A percentile compares a stretch with the other conserved stretches of the same genome.
These are phyloP conservation scores for Pseudococcus longispinus DNA, from an alignment of 2,888 invertebrate species.

Conservation along the genomic window DNA sequence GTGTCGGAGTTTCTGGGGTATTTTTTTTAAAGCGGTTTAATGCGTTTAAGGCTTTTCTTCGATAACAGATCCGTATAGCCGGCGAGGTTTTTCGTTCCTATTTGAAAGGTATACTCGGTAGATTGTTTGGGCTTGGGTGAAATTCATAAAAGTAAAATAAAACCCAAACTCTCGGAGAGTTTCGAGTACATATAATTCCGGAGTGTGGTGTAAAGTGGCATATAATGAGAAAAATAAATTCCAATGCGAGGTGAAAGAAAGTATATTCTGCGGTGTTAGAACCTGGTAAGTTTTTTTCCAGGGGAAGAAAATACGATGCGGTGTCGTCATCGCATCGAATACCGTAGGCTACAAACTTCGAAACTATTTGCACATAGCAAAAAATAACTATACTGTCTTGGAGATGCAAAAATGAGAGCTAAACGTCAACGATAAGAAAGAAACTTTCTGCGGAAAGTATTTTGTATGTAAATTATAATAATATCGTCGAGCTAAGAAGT, in stretches of 20 bases:
- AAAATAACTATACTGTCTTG: background rate
- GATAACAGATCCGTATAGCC: background rate
- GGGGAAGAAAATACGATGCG: background rate
- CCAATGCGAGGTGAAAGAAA: background rate
- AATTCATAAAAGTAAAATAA: background rate
- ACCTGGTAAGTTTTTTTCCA: background rate
- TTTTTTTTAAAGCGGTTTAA: background rate
- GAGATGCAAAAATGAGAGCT: background rate
- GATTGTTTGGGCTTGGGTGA: background rate
- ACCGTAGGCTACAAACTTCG: slow-evolving; percentile 2
- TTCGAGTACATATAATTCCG: background rate
- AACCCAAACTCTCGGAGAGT: background rate
- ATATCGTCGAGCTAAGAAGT: slow-evolving; percentile 1
- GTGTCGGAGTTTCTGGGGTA: background rate
- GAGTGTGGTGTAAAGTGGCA: background rate
- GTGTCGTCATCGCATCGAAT: background rate
- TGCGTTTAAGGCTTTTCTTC: background rate
- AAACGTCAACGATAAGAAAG: slow-evolving; percentile 35
- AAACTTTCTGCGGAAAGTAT: background rate
- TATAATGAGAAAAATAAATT: background rate
- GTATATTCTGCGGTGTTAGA: background rate
- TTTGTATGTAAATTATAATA: slow-evolving; percentile 29
- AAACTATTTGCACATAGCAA: slow-evolving; percentile 25
- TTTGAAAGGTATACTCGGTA: background rate
- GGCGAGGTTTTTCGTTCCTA: background rate